Percentiles rank a stretch among this genome's conserved stretches.
Conservation (phyloP, 2,113 vertebrate species). For the Puntigrus tetrazona region DNA sequence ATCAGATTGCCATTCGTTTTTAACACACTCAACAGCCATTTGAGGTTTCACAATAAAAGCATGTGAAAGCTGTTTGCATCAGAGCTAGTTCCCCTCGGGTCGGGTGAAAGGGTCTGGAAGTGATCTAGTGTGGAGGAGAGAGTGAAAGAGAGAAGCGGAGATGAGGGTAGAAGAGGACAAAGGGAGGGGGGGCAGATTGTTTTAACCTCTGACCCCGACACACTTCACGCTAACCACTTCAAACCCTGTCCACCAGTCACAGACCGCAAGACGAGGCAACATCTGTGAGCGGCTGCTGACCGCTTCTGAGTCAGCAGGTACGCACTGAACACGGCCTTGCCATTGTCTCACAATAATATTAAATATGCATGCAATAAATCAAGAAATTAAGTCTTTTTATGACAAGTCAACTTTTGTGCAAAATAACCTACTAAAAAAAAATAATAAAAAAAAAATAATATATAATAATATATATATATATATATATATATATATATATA, state of each 20-base stretch:
- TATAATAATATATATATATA: too few species aligned
- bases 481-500: too few species aligned
- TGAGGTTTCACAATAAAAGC: constrained; percentile 12
- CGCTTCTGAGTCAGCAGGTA: constrained; percentile 29
- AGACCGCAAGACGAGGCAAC: constrained; percentile 3
- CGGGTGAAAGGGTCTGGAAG: constrained; percentile 61
- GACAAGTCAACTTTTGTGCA: not conserved
- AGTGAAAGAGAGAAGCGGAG: constrained; percentile 38
- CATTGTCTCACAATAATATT: not conserved
- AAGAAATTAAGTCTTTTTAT: not conserved
- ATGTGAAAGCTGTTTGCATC: not conserved
- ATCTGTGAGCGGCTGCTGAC: constrained; percentile 49
- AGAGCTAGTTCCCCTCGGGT: not conserved
- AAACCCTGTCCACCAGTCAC: constrained; percentile 66
- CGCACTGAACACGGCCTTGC: not conserved
- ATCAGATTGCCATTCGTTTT: not conserved
- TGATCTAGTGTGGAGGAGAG: constrained; percentile 62
- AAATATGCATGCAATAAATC: not conserved
- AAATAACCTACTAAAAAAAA: constrained; percentile 1
- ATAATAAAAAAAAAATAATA: too few species aligned
- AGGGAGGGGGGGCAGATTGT: constrained; percentile 68
- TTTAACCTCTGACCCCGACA: constrained; percentile 77
- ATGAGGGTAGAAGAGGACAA: constrained; percentile 25
- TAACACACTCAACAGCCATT: not conserved
- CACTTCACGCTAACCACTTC: constrained; percentile 77